Conservation (phyloP, 2,797 vertebrate genomes). For the Tangara arthus region DNA sequence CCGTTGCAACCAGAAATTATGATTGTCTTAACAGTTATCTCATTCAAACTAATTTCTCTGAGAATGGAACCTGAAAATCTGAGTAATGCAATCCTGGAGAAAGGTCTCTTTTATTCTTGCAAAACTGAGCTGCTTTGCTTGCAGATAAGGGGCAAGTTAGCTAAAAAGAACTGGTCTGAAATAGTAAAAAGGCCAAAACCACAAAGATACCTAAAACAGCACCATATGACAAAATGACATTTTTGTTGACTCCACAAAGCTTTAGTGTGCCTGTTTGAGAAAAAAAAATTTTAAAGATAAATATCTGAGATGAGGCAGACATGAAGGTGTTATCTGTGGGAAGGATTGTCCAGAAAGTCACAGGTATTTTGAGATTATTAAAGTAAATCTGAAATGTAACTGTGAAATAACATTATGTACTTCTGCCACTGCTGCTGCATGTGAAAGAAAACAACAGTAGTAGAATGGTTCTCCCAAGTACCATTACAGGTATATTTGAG, state of each 20-base stretch:
- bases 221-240: background rate
- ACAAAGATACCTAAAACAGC: background rate
- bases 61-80: background rate
- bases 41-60: background rate
- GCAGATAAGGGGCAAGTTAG: background rate
- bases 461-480: background rate
- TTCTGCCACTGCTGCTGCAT: background rate
- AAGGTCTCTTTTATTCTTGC: background rate
- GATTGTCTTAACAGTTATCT: background rate
- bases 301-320: background rate
- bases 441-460: background rate
- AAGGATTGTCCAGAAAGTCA: background rate
- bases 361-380: fast-evolving
- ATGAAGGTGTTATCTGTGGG: background rate
- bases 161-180: background rate
- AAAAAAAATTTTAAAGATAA: background rate
- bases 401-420: background rate
- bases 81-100: background rate
- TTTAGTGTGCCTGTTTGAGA: background rate
- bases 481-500: background rate
- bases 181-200: background rate
- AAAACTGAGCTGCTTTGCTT: background rate
- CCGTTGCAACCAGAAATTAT: background rate
- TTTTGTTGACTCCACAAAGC: background rate
- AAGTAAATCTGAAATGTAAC: background rate